A percentile compares a stretch with the other conserved stretches of the same genome.
Evolutionary conservation across 2,888 invertebrate genomes (phyloP).

Genomic region (Melipona bicolor): DNA sequence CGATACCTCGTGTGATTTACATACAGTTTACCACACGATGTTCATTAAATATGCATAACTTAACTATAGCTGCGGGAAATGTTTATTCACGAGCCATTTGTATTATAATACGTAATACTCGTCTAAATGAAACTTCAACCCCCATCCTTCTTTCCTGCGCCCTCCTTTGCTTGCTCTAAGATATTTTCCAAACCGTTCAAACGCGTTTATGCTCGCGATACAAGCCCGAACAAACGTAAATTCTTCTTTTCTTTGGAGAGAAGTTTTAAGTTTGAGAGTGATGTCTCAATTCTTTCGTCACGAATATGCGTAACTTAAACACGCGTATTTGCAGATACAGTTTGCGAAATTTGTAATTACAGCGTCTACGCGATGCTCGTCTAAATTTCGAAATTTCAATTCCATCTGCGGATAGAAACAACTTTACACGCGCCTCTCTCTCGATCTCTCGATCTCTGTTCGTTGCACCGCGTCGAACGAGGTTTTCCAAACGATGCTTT

Average conservation of each 20-base stretch:
- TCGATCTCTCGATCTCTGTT: constrained; percentile 7
- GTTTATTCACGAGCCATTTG: neutral
- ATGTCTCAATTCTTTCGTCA: too few relatives aligned
- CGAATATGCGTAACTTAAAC: too few relatives aligned
- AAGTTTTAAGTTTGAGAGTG: too few relatives aligned
- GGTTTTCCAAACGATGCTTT: neutral
- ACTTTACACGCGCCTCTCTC: neutral
- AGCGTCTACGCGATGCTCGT: neutral
- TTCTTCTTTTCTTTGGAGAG: too few relatives aligned
- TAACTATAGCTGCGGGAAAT: neutral
- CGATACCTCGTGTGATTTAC: too few relatives aligned
- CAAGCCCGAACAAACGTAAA: too few relatives aligned
- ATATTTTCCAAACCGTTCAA: too few relatives aligned
- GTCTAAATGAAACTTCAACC: neutral
- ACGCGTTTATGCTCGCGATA: too few relatives aligned
- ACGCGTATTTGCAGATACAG: too few relatives aligned
- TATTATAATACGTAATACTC: neutral
- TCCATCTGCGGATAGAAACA: neutral
- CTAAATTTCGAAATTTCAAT: neutral
- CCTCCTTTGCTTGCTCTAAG: too few relatives aligned
- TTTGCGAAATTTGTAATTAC: neutral
- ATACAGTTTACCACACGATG: neutral
- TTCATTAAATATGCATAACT: constrained; percentile 4
- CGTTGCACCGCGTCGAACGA: neutral
- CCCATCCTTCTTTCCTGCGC: too few relatives aligned